A percentile compares a stretch with the other conserved stretches of the same genome.
Conservation (phyloP, 2,113 vertebrate genomes). For the Hemicordylus capensis region DNA sequence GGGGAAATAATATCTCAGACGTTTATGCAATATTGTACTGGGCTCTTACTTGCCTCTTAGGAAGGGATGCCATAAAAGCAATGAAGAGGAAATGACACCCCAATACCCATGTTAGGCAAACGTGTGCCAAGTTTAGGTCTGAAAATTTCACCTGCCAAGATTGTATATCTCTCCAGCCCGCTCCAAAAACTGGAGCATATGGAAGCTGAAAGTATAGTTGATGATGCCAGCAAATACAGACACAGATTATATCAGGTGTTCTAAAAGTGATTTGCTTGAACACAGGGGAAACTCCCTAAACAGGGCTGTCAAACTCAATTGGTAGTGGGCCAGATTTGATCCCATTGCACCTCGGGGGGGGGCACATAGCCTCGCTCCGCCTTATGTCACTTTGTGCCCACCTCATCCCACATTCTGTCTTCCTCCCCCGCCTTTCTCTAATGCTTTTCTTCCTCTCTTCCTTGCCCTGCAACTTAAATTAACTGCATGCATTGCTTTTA, state of each 20-base stretch:
- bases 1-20: background rate
- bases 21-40: background rate
- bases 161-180: background rate
- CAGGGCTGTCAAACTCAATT: no score
- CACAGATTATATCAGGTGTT: background rate
- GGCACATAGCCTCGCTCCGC: no score
- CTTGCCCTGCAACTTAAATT: no score
- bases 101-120: background rate
- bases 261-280: background rate
- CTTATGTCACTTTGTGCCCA: no score
- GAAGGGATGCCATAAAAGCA: slow-evolving; percentile 18
- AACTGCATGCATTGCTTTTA: no score
- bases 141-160: background rate
- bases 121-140: slow-evolving; percentile 11
- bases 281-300: background rate
- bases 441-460: no score
- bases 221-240: background rate
- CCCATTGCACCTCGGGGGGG: no score
- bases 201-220: background rate
- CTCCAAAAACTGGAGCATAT: slow-evolving; percentile 33
- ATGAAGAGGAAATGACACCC: background rate
- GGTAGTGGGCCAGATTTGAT: background rate
- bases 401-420: no score
- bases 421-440: no score
- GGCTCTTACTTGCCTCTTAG: background rate